Percentiles rank a stretch among this genome's conserved stretches.
Evolutionary conservation across 2,797 vertebrate species (phyloP).

Genomic region (Pitangus sulphuratus): DNA sequence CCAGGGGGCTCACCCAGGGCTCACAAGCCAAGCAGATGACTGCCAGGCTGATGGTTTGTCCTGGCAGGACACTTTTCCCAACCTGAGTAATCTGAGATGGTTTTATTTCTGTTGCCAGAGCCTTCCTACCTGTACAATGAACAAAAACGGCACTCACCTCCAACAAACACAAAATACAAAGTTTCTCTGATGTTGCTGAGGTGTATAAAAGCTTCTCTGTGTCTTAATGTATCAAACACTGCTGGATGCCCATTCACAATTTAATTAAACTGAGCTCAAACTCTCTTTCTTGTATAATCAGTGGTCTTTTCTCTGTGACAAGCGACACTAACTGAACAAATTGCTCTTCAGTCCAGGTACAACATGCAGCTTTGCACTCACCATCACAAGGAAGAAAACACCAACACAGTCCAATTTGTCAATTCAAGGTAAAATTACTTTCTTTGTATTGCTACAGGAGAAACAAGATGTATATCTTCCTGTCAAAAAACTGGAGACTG

Average conservation of each 20-base stretch:
- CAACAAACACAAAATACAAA: background rate
- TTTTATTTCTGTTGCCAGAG: background rate
- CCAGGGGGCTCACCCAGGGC: background rate
- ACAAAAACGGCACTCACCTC: background rate
- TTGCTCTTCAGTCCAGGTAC: background rate
- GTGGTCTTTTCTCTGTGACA: background rate
- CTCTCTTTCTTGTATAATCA: background rate
- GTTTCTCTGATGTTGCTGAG: background rate
- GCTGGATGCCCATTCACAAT: background rate
- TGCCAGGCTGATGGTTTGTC: background rate
- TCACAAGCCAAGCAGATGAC: background rate
- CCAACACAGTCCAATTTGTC: background rate
- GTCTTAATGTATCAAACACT: background rate
- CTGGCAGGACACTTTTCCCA: background rate
- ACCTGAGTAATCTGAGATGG: background rate
- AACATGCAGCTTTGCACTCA: background rate
- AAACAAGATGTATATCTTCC: slow-evolving; percentile 18
- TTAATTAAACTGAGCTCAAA: background rate
- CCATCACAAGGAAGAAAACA: background rate
- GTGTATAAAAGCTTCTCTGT: background rate
- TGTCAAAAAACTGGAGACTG: background rate
- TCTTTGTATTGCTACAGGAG: slow-evolving; percentile 8
- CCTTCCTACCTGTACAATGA: background rate
- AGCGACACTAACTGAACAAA: background rate
- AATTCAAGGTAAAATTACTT: background rate